Evolutionary conservation across 1,140 invertebrate genomes (phyloP).

Genomic region (Brachionus rotundiformis): DNA sequence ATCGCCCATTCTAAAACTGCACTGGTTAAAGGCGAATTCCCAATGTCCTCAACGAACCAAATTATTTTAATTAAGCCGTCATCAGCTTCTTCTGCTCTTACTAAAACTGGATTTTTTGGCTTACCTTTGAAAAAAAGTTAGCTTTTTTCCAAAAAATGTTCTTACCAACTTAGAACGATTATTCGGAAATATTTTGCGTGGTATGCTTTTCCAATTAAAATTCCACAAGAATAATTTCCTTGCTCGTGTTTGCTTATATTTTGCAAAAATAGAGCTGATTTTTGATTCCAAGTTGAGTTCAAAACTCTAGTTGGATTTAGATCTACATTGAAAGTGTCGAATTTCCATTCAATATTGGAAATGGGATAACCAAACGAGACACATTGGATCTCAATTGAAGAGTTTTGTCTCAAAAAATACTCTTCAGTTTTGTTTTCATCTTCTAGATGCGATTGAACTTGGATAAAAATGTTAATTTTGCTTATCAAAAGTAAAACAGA

Average conservation of each 20-base stretch:
- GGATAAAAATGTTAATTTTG: constrained; percentile 1
- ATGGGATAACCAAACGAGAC: background rate
- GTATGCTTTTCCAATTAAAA: background rate
- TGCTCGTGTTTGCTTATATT: background rate
- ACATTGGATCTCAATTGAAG: background rate
- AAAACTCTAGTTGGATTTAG: background rate
- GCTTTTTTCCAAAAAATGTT: too few species aligned
- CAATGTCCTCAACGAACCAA: constrained; percentile 25
- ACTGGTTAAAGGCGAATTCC: background rate
- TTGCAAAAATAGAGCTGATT: background rate
- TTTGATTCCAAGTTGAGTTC: constrained; percentile 1
- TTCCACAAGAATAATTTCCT: constrained; percentile 6
- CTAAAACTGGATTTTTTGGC: background rate
- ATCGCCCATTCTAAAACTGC: background rate
- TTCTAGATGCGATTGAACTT: background rate
- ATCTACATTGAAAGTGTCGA: constrained; percentile 1
- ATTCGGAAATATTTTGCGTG: constrained; percentile 9
- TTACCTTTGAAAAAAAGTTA: background rate
- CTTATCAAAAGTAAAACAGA: too few species aligned
- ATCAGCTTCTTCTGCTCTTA: background rate
- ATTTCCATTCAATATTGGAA: constrained; percentile 20
- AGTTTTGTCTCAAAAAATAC: background rate
- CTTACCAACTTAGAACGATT: background rate
- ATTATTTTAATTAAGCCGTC: background rate
- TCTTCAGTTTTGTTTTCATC: background rate